phyloP scores from a whole-genome alignment of 2,888 invertebrate species.

The Heteromurus nitidus region DNA sequence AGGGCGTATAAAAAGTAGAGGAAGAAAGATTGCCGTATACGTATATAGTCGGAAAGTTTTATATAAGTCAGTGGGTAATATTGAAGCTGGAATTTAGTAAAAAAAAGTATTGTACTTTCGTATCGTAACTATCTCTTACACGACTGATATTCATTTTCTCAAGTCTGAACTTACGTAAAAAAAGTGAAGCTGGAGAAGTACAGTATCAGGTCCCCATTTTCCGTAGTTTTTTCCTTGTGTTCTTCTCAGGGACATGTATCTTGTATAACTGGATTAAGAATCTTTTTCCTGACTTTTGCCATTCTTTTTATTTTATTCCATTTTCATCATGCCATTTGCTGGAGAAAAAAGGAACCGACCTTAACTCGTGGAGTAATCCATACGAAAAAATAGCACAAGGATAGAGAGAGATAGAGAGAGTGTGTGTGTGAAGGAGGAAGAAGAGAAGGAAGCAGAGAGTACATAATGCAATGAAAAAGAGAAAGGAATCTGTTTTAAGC shows the following conservation, averaged over 20 bases:
- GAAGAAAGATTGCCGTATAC: no score
- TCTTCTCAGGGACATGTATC: constrained; percentile 52
- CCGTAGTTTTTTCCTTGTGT: constrained; percentile 11
- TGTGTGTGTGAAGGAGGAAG: neutral
- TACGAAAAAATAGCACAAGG: neutral
- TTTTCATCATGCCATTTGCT: constrained; percentile 38
- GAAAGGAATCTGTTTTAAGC: neutral
- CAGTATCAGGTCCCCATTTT: no score
- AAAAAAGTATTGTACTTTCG: no score
- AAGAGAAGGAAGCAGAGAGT: neutral
- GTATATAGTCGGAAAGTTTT: no score
- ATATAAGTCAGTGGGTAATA: no score
- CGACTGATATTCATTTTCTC: no score
- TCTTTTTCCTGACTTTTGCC: constrained; percentile 39
- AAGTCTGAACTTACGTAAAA: no score
- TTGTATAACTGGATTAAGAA: constrained; percentile 49
- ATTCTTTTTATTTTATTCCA: constrained; percentile 35
- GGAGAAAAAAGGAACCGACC: neutral
- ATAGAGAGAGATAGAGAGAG: neutral
- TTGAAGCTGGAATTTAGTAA: no score
- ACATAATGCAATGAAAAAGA: constrained; percentile 3
- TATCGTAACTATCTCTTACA: no score
- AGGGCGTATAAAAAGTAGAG: no score
- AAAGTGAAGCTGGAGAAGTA: no score
- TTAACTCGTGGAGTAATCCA: neutral